phyloP scores from a whole-genome alignment of 2,888 invertebrate genomes.

The Meloe dianella region DNA sequence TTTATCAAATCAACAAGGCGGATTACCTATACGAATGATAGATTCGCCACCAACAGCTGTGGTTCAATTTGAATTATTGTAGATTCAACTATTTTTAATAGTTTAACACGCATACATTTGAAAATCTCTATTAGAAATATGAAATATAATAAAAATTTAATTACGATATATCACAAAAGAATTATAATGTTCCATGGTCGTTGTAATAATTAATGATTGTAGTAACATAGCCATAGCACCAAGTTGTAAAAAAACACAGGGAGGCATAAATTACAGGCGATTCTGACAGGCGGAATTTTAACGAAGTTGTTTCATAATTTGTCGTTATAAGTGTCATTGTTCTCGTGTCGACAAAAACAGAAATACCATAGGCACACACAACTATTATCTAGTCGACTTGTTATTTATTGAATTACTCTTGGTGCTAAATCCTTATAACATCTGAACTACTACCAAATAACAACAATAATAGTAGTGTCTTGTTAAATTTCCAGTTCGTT shows the following conservation, averaged over 20 bases:
- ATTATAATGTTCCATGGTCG: slow-evolving; percentile 41
- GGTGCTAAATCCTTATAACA: slow-evolving; percentile 24
- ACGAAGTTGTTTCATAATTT: slow-evolving; percentile 56
- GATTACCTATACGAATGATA: slow-evolving; percentile 23
- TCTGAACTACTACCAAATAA: slow-evolving; percentile 30
- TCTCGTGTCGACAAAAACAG: slow-evolving; percentile 42
- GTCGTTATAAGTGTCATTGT: slow-evolving; percentile 54
- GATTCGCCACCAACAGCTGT: slow-evolving; percentile 14
- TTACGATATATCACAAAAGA: slow-evolving; percentile 43
- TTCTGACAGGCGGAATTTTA: slow-evolving; percentile 54
- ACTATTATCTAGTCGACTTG: slow-evolving; percentile 42
- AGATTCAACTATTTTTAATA: too few relatives aligned
- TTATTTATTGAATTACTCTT: slow-evolving; percentile 47
- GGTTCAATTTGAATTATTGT: not conserved
- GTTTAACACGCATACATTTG: not conserved
- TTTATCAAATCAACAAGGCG: slow-evolving; percentile 31
- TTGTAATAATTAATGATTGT: slow-evolving; percentile 47
- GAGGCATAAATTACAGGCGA: slow-evolving; percentile 51
- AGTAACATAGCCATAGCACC: slow-evolving; percentile 27
- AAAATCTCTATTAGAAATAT: slow-evolving; percentile 17
- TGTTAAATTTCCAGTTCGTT: slow-evolving; percentile 14
- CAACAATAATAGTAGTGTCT: slow-evolving; percentile 36
- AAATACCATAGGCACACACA: slow-evolving; percentile 40
- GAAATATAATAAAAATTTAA: slow-evolving; percentile 38
- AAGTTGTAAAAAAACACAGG: slow-evolving; percentile 41